Evolutionary conservation across 2,888 invertebrate species (phyloP), one percentile per base, ranked within the genome.

Genomic region (Leucophenga maculata): DNA sequence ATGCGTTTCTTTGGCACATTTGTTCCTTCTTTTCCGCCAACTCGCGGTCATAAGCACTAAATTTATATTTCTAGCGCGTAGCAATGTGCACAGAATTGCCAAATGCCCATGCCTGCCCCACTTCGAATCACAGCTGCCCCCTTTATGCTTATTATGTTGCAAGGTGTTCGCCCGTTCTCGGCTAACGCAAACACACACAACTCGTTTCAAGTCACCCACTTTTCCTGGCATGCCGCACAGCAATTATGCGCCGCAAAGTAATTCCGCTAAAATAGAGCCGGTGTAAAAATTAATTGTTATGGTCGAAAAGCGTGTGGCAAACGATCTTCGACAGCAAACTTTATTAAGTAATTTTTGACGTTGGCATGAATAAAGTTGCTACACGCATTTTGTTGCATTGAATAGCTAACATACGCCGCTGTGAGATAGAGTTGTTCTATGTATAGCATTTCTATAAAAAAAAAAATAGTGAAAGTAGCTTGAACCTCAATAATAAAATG

Each of bases 61-160:
- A 82, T 83, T 80, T 80, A 84, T 84, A 73, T 71, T 66, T 66
- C n/a, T 18, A 20, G 8, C n/a, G 66, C 66, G 39, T 55, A 54
- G 55, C 55, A 55, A 55, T 44, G 68, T 68, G 74, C 74, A 75
- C 74, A 75, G 71, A 73, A 70, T 72, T 72, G 60, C 64, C 73
- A 64, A 64, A 46, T 64, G 8, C 22, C 57, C n/a, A 26, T 57
- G 46, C 46, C 22, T 46, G 14, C 48, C 20, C 18, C 62, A 46
- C 22, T 22, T 22, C 46, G 3, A n/a, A n/a, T 50, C 50, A 39
- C 39, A 6, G 50, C 46, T 46, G 46, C 6, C 6, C 3, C 14
- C 46, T 46, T 13, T 46, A 50, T 50, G 50, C 16, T 18, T 16
- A 4, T 50, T 50, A 50, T 50, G 50, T 18, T 50, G 50, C 50